phyloP scores from a whole-genome alignment of 2,113 vertebrate species.

The Rattus rattus region DNA sequence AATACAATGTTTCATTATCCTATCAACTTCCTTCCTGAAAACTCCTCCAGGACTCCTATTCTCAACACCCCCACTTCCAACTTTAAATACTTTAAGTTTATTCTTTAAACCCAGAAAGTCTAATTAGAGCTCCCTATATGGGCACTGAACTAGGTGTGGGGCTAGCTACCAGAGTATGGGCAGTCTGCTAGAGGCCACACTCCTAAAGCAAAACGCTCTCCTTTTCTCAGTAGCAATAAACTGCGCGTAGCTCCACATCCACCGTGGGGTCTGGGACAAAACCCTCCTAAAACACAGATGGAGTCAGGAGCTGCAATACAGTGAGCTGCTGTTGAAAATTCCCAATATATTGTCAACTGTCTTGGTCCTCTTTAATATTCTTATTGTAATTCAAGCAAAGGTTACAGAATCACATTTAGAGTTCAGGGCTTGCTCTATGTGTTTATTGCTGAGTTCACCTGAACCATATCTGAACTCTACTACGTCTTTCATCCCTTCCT shows the following conservation, averaged over 20 bases:
- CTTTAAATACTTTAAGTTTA: background rate
- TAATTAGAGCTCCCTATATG: background rate
- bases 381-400: conserved; percentile 24
- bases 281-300: background rate
- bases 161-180: background rate
- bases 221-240: background rate
- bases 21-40: background rate
- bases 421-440: background rate
- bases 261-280: background rate
- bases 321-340: background rate
- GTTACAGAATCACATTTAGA: background rate
- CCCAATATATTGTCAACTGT: background rate
- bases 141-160: background rate
- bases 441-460: background rate
- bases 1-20: background rate
- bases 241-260: background rate
- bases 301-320: background rate
- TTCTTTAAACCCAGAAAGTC: background rate
- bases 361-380: background rate
- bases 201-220: background rate
- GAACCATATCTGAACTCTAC: background rate
- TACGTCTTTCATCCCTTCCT: background rate
- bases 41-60: background rate
- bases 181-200: background rate
- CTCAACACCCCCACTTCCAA: background rate